phyloP scores from a whole-genome alignment of 2,113 vertebrate species.

The Mormyrus iriodes region DNA sequence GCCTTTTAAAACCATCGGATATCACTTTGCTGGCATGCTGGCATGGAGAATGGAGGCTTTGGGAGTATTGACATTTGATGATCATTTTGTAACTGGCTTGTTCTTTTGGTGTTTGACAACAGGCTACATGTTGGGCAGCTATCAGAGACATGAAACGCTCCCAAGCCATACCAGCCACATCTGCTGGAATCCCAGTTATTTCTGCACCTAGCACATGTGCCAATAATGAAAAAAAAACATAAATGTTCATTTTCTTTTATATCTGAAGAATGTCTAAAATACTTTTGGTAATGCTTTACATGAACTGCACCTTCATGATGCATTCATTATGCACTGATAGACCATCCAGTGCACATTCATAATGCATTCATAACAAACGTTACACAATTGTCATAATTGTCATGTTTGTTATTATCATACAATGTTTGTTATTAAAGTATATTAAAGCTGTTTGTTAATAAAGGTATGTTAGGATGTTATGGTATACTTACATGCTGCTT shows the following conservation, averaged over 20 bases:
- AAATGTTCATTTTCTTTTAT: neutral
- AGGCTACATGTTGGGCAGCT: neutral
- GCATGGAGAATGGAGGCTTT: neutral
- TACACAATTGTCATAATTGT: neutral
- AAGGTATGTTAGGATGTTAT: neutral
- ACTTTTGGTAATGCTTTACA: neutral
- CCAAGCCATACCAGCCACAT: neutral
- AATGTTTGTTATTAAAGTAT: neutral
- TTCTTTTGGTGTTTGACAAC: neutral
- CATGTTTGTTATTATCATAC: neutral
- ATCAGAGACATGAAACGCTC: neutral
- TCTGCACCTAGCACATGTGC: neutral
- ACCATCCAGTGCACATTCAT: neutral
- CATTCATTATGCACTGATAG: neutral
- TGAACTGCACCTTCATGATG: neutral
- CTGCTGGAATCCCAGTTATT: neutral
- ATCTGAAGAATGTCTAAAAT: neutral
- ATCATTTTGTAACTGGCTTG: neutral
- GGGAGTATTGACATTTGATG: neutral
- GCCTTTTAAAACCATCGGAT: neutral
- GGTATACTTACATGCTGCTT: neutral
- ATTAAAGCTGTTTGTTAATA: neutral
- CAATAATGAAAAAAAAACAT: neutral
- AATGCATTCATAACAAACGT: neutral
- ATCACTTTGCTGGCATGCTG: neutral